These are phyloP conservation scores for Dysidea cf. avara DNA, from an alignment of 37 sponge, comb jelly and placozoan genomes.

Conservation along the genomic window DNA sequence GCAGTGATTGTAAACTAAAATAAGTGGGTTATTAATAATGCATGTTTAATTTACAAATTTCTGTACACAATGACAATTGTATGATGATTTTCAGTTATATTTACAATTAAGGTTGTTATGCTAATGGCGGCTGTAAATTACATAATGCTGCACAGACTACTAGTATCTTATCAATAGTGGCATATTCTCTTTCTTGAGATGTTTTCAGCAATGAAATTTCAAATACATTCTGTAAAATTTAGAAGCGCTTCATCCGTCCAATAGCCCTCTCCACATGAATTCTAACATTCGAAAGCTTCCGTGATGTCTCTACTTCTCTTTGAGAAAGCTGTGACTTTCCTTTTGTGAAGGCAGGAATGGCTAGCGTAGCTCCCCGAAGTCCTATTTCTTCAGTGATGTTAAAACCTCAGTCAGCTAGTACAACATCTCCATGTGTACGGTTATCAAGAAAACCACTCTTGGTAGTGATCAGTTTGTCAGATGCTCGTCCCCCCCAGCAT, in stretches of 20 bases:
- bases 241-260: slow-evolving; percentile 40
- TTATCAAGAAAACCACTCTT: slow-evolving; percentile 35
- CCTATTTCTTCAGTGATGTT: slow-evolving; percentile 35
- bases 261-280: slow-evolving; percentile 54
- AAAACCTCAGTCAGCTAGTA: slow-evolving; percentile 44
- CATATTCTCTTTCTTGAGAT: slow-evolving; percentile 5
- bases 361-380: slow-evolving; percentile 37
- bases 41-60: too few species aligned
- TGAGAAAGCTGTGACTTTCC: slow-evolving; percentile 26
- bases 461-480: slow-evolving; percentile 30
- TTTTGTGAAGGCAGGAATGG: too few species aligned
- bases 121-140: too few species aligned
- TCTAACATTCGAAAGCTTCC: slow-evolving; percentile 19
- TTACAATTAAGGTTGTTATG: too few species aligned
- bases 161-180: slow-evolving; percentile 31
- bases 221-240: slow-evolving; percentile 13
- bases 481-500: slow-evolving; percentile 40
- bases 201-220: slow-evolving; percentile 7
- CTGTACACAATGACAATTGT: too few species aligned
- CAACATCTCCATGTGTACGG: slow-evolving; percentile 31
- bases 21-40: too few species aligned
- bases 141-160: slow-evolving; percentile 40
- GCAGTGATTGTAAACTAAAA: slow-evolving; percentile 12
- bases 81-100: not conserved
- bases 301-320: slow-evolving; percentile 30